phyloP scores from a whole-genome alignment of 2,888 invertebrate genomes.

The Nysson spinosus region DNA sequence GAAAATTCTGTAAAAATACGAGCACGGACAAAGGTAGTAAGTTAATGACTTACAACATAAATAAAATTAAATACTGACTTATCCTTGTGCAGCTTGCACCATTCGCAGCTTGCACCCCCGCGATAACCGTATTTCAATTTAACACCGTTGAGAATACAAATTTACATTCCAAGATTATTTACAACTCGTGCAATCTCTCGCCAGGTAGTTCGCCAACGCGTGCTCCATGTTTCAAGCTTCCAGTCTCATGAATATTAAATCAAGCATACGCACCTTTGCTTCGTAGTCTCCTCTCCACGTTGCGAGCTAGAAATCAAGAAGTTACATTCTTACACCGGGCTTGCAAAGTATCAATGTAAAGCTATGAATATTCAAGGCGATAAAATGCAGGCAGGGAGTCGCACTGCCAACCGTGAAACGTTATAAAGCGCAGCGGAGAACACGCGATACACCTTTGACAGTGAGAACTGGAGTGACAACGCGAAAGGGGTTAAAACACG shows the following conservation, averaged over 20 bases:
- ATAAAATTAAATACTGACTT: neutral
- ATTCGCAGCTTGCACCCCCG: neutral
- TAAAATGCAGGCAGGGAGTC: neutral
- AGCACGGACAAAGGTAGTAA: too few relatives aligned
- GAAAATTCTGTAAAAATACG: too few relatives aligned
- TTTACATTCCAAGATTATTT: neutral
- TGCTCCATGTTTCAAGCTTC: neutral
- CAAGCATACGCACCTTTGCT: constrained; percentile 3
- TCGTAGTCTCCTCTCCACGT: constrained; percentile 1
- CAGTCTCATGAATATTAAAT: constrained; percentile 37
- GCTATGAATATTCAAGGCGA: constrained; percentile 39
- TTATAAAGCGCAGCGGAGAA: too few relatives aligned
- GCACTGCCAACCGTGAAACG: too few relatives aligned
- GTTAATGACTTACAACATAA: neutral
- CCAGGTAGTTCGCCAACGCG: too few relatives aligned
- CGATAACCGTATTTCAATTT: neutral
- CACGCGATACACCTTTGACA: too few relatives aligned
- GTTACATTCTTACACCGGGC: constrained; percentile 30
- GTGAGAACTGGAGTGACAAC: too few relatives aligned
- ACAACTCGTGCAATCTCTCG: neutral
- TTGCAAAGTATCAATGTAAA: constrained; percentile 36
- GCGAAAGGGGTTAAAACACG: too few relatives aligned
- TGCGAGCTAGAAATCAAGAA: constrained; percentile 18
- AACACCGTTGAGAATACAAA: neutral
- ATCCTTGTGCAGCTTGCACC: neutral